Base-by-base conservation (phyloP, 1,140 invertebrate species). In the Drosophila lacertosa region DNA sequence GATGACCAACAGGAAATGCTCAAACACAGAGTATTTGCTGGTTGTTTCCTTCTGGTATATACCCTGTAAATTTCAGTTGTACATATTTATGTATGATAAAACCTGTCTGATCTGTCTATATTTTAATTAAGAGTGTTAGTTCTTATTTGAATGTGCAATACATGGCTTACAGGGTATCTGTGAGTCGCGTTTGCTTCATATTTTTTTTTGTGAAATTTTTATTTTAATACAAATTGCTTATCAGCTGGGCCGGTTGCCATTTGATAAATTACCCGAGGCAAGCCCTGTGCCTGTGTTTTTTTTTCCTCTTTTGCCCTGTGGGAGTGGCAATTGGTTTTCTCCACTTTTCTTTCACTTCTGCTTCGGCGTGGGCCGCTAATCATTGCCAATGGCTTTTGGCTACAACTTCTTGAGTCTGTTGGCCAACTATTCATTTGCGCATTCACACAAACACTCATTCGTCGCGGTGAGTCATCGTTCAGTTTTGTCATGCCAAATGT, bases 1-100 rank as follows among this genome's bases (percentile, higher is more conserved):
- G 58, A 68, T 68, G 66, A 63, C 58, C 66, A 54, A 47, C 66
- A 68, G 65, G 65, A 68, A 68, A 47, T 53, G 57, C 37, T 16
- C 20, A 0, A 22, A 40, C 45, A 51, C 45, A 51, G 15, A 2
- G 16, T 11, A 11, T 33, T 32, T 20, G 42, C 13, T n/a, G 20
- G 13, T 45, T 11, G 1, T 45, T 24, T 26, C 11, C n/a, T 15
- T 9, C n/a, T n/a, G 20, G n/a, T 11, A 9, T 1, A 29, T 26
- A 42, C 32, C 4, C 32, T n/a, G 18, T 44, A 22, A 10, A 4
- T 10, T 20, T 7, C n/a, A n/a, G n/a, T n/a, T n/a, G n/a, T n/a
- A n/a, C n/a, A n/a, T 26, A 26, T 26, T 1, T 26, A 26, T 26
- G 24, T 6, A 26, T 26, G 24, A 26, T 6, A 6, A 26, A 26